A percentile compares a stretch with the other conserved stretches of the same genome.
Conservation (phyloP, 2,888 invertebrate species). For the Aporophyla lueneburgensis region DNA sequence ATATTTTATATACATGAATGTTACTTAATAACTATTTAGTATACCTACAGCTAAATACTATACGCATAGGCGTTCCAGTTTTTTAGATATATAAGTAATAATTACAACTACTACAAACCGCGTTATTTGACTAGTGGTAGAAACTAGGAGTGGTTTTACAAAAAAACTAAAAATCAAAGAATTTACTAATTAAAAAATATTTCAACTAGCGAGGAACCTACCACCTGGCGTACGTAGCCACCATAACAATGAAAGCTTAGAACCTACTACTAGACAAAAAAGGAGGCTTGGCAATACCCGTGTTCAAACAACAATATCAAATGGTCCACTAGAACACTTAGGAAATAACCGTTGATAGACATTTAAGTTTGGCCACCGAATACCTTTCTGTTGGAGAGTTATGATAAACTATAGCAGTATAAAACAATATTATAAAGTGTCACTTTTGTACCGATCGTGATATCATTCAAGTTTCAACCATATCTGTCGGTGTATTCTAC, state of each 20-base stretch:
- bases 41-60: conserved; percentile 12
- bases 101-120: conserved; percentile 19
- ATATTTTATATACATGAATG: background rate
- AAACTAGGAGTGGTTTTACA: background rate
- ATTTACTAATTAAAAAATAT: background rate
- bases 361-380: conserved; percentile 4
- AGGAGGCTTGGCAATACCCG: background rate
- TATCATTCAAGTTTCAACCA: conserved; percentile 1
- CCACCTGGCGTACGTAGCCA: background rate
- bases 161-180: background rate
- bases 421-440: conserved; percentile 25
- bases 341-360: background rate
- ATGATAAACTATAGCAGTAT: background rate
- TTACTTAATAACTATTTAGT: background rate
- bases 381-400: background rate
- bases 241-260: background rate
- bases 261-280: conserved; percentile 25
- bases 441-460: conserved; percentile 12
- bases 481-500: background rate
- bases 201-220: no score
- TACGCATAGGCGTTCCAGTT: conserved; percentile 11
- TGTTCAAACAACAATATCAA: conserved; percentile 14
- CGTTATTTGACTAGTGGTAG: conserved; percentile 25
- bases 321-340: background rate
- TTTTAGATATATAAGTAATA: conserved; percentile 17